phyloP scores from a whole-genome alignment of 1,140 invertebrate genomes.

The Bombus pascuorum region DNA sequence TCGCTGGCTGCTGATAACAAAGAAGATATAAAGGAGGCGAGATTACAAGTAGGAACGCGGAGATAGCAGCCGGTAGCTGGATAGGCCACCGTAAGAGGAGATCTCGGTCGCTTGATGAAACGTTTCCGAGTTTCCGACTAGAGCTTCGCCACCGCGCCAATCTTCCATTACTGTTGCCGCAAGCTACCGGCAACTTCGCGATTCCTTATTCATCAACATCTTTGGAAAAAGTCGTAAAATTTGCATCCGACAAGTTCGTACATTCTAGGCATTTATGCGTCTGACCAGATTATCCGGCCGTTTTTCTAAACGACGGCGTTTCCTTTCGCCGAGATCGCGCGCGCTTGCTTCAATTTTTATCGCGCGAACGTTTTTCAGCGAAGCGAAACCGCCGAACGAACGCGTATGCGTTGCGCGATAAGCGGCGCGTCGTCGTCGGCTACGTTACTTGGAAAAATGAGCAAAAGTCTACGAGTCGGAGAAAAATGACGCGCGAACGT shows the following conservation, averaged over 20 bases:
- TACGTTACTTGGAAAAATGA: background rate
- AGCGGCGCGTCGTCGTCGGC: too few species aligned
- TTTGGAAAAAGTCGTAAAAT: conserved; percentile 69
- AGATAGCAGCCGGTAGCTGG: background rate
- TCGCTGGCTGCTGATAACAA: conserved; percentile 53
- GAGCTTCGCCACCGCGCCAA: conserved; percentile 18
- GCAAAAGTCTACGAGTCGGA: background rate
- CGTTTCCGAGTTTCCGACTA: conserved; percentile 52
- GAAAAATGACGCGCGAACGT: background rate
- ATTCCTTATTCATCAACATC: conserved; percentile 73
- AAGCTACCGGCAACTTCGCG: conserved; percentile 37
- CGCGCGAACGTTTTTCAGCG: background rate
- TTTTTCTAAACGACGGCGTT: background rate
- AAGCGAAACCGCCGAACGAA: background rate
- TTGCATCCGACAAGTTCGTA: conserved; percentile 56
- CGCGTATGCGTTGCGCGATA: background rate
- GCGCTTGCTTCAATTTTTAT: background rate
- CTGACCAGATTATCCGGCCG: background rate
- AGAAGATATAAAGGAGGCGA: conserved; percentile 63
- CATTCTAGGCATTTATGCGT: conserved; percentile 19
- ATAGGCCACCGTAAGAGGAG: too few species aligned
- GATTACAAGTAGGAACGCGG: conserved; percentile 56
- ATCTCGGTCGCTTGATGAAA: conserved; percentile 65
- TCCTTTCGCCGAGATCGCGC: background rate
- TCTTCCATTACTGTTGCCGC: conserved; percentile 32